Evolutionary conservation across 2,888 invertebrate species (phyloP).

Genomic region (Euplexia lucipara): DNA sequence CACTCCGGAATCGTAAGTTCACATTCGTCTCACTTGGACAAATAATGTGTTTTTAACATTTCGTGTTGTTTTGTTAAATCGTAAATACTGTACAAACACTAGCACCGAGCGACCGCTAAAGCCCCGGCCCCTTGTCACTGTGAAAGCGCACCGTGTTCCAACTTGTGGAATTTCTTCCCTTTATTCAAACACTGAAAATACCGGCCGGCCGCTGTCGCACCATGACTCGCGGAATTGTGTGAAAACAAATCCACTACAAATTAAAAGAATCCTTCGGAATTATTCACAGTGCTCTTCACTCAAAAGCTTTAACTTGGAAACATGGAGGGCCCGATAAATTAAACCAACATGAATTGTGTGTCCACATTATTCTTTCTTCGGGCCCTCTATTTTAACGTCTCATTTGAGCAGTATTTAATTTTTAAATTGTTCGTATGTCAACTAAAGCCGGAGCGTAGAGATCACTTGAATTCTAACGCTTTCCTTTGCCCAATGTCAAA

Average conservation of each 20-base stretch:
- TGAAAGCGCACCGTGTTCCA: conserved; percentile 78
- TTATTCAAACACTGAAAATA: conserved; percentile 76
- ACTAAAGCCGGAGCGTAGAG: conserved; percentile 85
- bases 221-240: conserved; percentile 56
- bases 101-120: conserved; percentile 76
- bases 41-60: conserved; percentile 91
- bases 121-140: conserved; percentile 74
- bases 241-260: conserved; percentile 63
- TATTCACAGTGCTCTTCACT: conserved; percentile 54
- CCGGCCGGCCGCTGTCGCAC: conserved; percentile 45
- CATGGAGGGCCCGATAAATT: conserved; percentile 54
- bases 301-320: conserved; percentile 43
- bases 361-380: conserved; percentile 76
- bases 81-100: conserved; percentile 90
- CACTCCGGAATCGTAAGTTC: conserved; percentile 86
- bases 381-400: conserved; percentile 83
- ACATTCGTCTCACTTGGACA: conserved; percentile 90
- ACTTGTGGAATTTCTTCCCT: conserved; percentile 83
- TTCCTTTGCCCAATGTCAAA: conserved; percentile 89
- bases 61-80: conserved; percentile 91
- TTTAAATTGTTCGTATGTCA: conserved; percentile 89
- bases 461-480: conserved; percentile 91
- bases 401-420: conserved; percentile 88
- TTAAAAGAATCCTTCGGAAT: conserved; percentile 59
- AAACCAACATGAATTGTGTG: conserved; percentile 55